phyloP scores from a whole-genome alignment of 2,888 invertebrate genomes.

The Xylophagus ater region DNA sequence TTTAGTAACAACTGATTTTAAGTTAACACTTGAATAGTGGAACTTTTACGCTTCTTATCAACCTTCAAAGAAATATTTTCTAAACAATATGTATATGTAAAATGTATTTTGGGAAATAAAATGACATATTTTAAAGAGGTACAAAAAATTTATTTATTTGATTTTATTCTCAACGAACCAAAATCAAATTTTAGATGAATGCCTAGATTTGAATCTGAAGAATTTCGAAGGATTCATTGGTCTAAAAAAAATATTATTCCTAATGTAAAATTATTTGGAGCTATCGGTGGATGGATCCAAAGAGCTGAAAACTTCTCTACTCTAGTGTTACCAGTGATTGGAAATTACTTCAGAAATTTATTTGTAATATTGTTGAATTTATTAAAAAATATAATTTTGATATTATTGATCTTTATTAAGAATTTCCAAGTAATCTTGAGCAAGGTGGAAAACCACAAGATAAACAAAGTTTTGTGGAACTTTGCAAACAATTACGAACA shows the following conservation, averaged over 20 bases:
- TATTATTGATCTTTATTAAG: slow-evolving; percentile 54
- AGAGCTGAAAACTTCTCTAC: slow-evolving; percentile 40
- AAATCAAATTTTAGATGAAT: too few species aligned
- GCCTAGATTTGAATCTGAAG: too few species aligned
- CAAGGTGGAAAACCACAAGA: slow-evolving; percentile 37
- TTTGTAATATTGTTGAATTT: slow-evolving; percentile 41
- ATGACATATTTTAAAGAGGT: too few species aligned
- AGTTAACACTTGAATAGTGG: too few species aligned
- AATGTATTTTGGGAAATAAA: too few species aligned
- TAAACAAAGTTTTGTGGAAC: slow-evolving; percentile 28
- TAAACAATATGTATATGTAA: too few species aligned
- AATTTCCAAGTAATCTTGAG: slow-evolving; percentile 47
- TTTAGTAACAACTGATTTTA: too few species aligned
- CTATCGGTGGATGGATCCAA: slow-evolving; percentile 49
- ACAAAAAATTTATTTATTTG: too few species aligned
- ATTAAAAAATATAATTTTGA: slow-evolving; percentile 46
- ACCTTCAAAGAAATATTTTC: too few species aligned
- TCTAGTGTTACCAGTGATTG: slow-evolving; percentile 33
- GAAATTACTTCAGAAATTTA: slow-evolving; percentile 35
- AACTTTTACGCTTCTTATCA: too few species aligned
- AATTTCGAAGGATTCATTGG: slow-evolving; percentile 35
- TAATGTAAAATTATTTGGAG: slow-evolving; percentile 39
- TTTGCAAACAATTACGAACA: slow-evolving; percentile 32
- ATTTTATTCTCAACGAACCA: too few species aligned
- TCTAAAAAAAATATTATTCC: slow-evolving; percentile 38